phyloP scores from a whole-genome alignment of 2,888 invertebrate genomes.

The Catocala sponsa region DNA sequence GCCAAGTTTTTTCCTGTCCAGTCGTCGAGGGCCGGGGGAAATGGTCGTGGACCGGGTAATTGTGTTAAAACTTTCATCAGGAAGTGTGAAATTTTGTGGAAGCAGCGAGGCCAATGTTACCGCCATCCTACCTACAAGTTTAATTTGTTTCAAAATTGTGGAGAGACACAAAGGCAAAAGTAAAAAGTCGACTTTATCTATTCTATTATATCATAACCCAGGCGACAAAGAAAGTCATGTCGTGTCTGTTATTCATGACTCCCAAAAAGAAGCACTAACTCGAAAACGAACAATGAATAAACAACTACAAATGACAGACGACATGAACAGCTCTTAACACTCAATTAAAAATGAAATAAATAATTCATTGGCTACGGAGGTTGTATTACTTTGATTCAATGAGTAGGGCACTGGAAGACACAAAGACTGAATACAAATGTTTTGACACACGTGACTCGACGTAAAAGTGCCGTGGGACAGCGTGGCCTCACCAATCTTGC shows the following conservation, averaged over 20 bases:
- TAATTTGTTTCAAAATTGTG: conserved; percentile 78
- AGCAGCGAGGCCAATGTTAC: conserved; percentile 71
- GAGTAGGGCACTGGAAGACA: conserved; percentile 63
- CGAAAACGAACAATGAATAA: conserved; percentile 58
- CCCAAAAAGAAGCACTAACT: conserved; percentile 49
- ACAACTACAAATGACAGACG: conserved; percentile 57
- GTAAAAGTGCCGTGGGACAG: conserved; percentile 62
- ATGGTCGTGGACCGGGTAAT: conserved; percentile 83
- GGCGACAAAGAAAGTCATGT: conserved; percentile 17
- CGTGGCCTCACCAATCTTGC: conserved; percentile 67
- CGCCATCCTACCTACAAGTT: conserved; percentile 72
- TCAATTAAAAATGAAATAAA: conserved; percentile 73
- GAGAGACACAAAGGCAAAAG: conserved; percentile 42
- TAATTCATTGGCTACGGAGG: conserved; percentile 68
- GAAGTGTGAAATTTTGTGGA: conserved; percentile 83
- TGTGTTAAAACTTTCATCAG: conserved; percentile 87
- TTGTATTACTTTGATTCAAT: conserved; percentile 72
- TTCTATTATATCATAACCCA: conserved; percentile 42
- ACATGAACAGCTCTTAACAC: conserved; percentile 59
- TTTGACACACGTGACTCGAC: conserved; percentile 61
- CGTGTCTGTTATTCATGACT: conserved; percentile 46
- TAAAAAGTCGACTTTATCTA: conserved; percentile 55
- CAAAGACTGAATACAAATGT: conserved; percentile 74
- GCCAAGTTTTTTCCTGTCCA: conserved; percentile 85
- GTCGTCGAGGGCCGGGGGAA: conserved; percentile 75